Evolutionary conservation across 2,888 invertebrate species (phyloP).

Genomic region (Helicoverpa assulta): DNA sequence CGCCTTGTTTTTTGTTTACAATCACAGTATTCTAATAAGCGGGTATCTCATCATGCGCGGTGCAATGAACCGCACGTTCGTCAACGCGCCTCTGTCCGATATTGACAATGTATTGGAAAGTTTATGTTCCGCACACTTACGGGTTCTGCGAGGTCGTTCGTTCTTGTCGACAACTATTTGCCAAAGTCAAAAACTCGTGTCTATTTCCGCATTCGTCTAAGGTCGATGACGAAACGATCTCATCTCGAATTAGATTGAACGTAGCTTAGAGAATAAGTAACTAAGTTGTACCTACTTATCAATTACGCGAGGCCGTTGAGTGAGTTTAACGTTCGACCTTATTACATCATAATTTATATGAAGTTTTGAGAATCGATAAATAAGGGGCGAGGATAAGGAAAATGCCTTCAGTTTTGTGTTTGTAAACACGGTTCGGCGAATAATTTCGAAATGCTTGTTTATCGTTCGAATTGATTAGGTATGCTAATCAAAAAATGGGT

Average conservation of each 20-base stretch:
- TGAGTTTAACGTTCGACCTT: constrained; percentile 13
- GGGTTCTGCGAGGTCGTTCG: constrained; percentile 75
- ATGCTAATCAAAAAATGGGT: constrained; percentile 32
- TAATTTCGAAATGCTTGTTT: constrained; percentile 13
- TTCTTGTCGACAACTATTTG: constrained; percentile 64
- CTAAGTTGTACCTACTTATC: constrained; percentile 7
- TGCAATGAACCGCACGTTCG: constrained; percentile 66
- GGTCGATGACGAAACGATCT: constrained; percentile 48
- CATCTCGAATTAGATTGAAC: constrained; percentile 35
- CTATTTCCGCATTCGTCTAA: constrained; percentile 57
- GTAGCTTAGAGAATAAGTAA: constrained; percentile 15
- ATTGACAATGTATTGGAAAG: constrained; percentile 86
- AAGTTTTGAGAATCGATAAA: constrained; percentile 44
- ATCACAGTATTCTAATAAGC: constrained; percentile 53
- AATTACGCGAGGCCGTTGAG: constrained; percentile 30
- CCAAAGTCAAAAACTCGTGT: constrained; percentile 53
- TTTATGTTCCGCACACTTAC: constrained; percentile 78
- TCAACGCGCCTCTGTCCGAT: constrained; percentile 67
- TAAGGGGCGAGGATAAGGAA: constrained; percentile 52
- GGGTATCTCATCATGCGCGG: constrained; percentile 56
- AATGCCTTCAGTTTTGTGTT: constrained; percentile 40
- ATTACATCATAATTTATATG: constrained; percentile 38
- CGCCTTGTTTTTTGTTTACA: constrained; percentile 64
- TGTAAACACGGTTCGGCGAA: constrained; percentile 37
- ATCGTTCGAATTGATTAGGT: constrained; percentile 24